Evolutionary conservation across 2,888 invertebrate species (phyloP).

Genomic region (Phalera bucephala): DNA sequence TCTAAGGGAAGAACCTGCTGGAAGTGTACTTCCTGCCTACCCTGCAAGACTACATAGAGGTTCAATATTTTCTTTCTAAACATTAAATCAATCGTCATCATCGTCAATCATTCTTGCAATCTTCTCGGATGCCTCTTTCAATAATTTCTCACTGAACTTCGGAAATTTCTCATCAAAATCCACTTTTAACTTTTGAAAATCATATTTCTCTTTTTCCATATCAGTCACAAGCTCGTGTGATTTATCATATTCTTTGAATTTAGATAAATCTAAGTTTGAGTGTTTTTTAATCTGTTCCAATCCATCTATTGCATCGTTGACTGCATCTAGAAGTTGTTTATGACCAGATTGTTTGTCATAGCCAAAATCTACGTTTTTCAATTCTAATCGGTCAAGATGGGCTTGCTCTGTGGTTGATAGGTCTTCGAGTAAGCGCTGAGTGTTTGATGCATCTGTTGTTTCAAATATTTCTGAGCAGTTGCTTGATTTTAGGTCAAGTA

Average conservation of each 20-base stretch:
- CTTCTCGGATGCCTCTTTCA: conserved; percentile 62
- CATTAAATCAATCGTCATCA: conserved; percentile 43
- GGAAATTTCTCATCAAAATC: conserved; percentile 66
- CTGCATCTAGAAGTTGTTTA: conserved; percentile 63
- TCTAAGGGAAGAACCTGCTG: too few species aligned
- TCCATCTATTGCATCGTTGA: conserved; percentile 65
- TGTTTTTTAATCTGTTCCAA: conserved; percentile 65
- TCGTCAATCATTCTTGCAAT: conserved; percentile 51
- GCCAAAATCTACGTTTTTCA: conserved; percentile 67
- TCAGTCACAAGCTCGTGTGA: conserved; percentile 42
- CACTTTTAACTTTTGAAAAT: conserved; percentile 50
- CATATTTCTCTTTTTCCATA: conserved; percentile 49
- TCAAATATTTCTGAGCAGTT: conserved; percentile 52
- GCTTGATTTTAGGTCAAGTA: conserved; percentile 54
- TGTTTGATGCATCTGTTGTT: conserved; percentile 45
- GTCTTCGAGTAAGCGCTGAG: conserved; percentile 40
- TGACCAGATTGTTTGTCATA: conserved; percentile 60
- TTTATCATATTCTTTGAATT: conserved; percentile 56
- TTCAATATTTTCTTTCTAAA: too few species aligned
- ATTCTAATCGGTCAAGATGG: conserved; percentile 54
- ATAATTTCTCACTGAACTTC: conserved; percentile 54
- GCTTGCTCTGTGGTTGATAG: conserved; percentile 47
- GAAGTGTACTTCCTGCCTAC: too few species aligned
- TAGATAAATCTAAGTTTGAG: conserved; percentile 54
- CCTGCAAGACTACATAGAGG: too few species aligned